Evolutionary conservation across 1,140 invertebrate genomes (phyloP), one percentile per base, ranked within the genome.

Genomic region (Pomacea maculata): DNA sequence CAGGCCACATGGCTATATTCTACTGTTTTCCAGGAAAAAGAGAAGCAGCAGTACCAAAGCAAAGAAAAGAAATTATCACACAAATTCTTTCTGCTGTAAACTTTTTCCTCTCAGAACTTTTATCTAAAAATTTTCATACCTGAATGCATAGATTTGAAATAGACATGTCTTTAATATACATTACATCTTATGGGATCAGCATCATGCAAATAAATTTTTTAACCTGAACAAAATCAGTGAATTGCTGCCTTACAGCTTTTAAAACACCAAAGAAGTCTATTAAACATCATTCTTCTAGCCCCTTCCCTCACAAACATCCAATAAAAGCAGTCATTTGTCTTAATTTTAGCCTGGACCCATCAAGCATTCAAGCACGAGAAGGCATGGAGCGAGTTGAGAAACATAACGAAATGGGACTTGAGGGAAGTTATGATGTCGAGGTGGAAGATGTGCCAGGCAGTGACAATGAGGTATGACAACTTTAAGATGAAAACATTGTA

Each of bases 341-440:
- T 63, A 79, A 63, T 85, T 83, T 29, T 83, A 95, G 94, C 85
- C 89, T 95, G 80, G 95, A 95, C 90, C 94, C 95, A 19, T 93
- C 91, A 70, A 95, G 95, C 88, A 92, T 93, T 64, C 92, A 93
- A 88, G 95, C 94, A n/a, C 87, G 93, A 57, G 94, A 95, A 87
- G 95, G 94, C 19, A 93, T 95, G 87, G 94, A 95, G 87, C 90
- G 93, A 77, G 90, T 95, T 29, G 94, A 95, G 86, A 93, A 93
- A 85, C 92, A 94, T 74, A 88, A 93, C 64, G 93, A 94, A 78
- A 87, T 90, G 63, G 88, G 86, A 67, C 89, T 93, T 21, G 93
- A 94, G 80, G 92, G 91, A 52, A 92, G 92, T 0, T 94, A 93
- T 82, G 93, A 94, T 87, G 92, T 88, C 89, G 93, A 92, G 78